Base-by-base conservation (phyloP, 2,888 invertebrate species). In the Pheosia tremula region DNA sequence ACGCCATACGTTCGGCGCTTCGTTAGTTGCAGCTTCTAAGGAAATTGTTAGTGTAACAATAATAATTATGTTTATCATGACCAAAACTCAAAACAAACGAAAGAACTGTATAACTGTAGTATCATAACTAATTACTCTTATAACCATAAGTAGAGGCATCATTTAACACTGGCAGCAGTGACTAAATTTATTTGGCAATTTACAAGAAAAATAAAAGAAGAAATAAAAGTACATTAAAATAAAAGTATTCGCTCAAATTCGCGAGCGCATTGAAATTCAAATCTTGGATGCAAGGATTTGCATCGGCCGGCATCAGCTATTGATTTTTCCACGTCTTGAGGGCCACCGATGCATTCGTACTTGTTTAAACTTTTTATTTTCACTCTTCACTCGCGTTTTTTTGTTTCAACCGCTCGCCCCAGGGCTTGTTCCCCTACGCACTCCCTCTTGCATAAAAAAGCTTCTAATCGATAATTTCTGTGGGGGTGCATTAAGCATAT, bases 401-500 rank as follows among this genome's bases (percentile, higher is more conserved):
- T 93, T 93, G 93, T 93, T 93, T 93, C 93, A 92, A 87, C 92
- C 90, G 87, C 88, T 88, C 92, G 86, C 93, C 93, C 91, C 83
- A 83, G 79, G 86, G 85, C 79, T 75, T 79, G 79, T 86, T 86
- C 93, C 93, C 93, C 89, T 84, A 87, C 86, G 88, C 82, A 88
- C 78, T 89, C 93, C 91, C 93, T 93, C 93, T 93, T 93, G 93
- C 93, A 93, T 93, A 93, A 93, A 93, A 93, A 93, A 93, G 93
- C 92, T 91, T 90, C 93, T 93, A 93, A 93, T 93, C 93, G 93
- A 93, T 93, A 93, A 93, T 93, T 93, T 93, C 90, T 93, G 91
- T 93, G 93, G 93, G 91, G 93, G 93, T 93, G 93, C 93, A 93
- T 93, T 93, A 93, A 91, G 93, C 93, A 93, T 93, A 93, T 91